A percentile compares a stretch with the other conserved stretches of the same genome.
Evolutionary conservation across 2,888 invertebrate species (phyloP).

Genomic region (Phrixothrix hirtus): DNA sequence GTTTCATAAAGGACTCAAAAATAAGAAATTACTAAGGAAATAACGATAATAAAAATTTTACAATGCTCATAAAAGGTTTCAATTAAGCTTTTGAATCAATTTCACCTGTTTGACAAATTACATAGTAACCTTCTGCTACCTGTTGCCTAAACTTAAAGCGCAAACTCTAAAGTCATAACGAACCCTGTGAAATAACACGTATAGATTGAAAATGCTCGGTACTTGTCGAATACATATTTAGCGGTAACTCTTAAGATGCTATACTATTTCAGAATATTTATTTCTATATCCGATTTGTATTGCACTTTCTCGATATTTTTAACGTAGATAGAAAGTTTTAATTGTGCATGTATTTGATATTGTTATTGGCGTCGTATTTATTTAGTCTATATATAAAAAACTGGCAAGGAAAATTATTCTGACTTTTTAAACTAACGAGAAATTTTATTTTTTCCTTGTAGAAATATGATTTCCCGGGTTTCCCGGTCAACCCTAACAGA

Average conservation of each 20-base stretch:
- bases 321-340: too few relatives aligned
- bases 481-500: conserved; percentile 32
- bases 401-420: too few relatives aligned
- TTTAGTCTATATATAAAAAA: too few relatives aligned
- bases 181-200: conserved; percentile 13
- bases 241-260: too few relatives aligned
- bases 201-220: conserved; percentile 13
- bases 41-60: too few relatives aligned
- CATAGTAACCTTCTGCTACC: conserved; percentile 37
- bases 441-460: conserved; percentile 36
- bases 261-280: too few relatives aligned
- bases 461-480: conserved; percentile 45
- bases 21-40: too few relatives aligned
- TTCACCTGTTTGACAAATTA: conserved; percentile 33
- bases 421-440: too few relatives aligned
- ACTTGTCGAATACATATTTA: conserved; percentile 3
- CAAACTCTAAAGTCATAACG: conserved; percentile 31
- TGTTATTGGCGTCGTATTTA: background rate
- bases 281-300: too few relatives aligned
- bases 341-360: too few relatives aligned
- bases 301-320: too few relatives aligned
- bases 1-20: too few relatives aligned
- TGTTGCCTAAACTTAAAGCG: conserved; percentile 40
- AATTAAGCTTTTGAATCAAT: conserved; percentile 9
- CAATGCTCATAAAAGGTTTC: background rate